phyloP scores from a whole-genome alignment of 2,797 vertebrate genomes.

The Epinephelus coioides region DNA sequence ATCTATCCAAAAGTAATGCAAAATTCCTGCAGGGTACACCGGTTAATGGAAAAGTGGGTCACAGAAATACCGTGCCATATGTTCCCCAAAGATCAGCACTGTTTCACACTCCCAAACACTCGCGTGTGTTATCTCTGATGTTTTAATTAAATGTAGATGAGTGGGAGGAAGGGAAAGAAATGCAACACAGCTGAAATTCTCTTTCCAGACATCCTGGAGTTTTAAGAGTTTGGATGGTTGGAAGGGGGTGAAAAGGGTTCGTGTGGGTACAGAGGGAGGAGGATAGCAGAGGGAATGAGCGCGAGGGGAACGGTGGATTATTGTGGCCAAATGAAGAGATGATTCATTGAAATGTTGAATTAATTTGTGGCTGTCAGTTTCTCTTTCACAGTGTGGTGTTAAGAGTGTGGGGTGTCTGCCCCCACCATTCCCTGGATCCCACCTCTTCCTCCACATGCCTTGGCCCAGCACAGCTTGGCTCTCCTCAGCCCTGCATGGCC shows the following conservation, averaged over 20 bases:
- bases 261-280: conserved; percentile 18
- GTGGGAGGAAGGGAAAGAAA: conserved; percentile 46
- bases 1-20: conserved; percentile 49
- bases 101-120: conserved; percentile 46
- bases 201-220: conserved; percentile 60
- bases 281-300: conserved; percentile 19
- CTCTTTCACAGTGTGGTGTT: conserved; percentile 72
- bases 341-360: conserved; percentile 79
- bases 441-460: conserved; percentile 65
- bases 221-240: conserved; percentile 52
- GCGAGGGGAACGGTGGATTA: conserved; percentile 60
- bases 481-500: conserved; percentile 51
- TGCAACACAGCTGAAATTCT: conserved; percentile 57
- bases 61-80: conserved; percentile 61
- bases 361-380: conserved; percentile 77
- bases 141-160: conserved; percentile 82
- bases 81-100: conserved; percentile 60
- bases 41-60: conserved; percentile 77
- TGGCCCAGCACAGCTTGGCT: conserved; percentile 63
- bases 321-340: conserved; percentile 77
- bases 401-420: conserved; percentile 40
- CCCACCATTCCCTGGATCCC: conserved; percentile 55
- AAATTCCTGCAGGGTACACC: conserved; percentile 64
- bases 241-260: conserved; percentile 19
- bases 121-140: conserved; percentile 53